Evolutionary conservation across 1,140 invertebrate genomes (phyloP).

Genomic region (Drosophila sechellia): DNA sequence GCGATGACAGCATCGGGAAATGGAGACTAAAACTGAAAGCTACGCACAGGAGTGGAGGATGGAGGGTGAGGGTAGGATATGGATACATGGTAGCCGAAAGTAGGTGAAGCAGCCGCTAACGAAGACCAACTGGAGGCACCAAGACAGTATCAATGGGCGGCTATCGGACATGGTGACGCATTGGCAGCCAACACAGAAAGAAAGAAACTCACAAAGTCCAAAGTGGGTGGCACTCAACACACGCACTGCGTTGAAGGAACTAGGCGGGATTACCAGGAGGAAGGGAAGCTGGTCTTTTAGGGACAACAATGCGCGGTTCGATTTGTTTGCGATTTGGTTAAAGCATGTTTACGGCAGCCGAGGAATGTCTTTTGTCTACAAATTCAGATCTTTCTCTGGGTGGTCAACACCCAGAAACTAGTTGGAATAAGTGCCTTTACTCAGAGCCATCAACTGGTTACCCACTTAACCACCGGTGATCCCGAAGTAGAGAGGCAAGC

Average conservation of each 20-base stretch:
- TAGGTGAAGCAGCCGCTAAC: slow-evolving; percentile 71
- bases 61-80: background rate
- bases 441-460: slow-evolving; percentile 5
- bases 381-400: slow-evolving; percentile 32
- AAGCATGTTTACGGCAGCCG: slow-evolving; percentile 63
- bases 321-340: slow-evolving; percentile 76
- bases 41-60: slow-evolving; percentile 24
- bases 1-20: slow-evolving; percentile 72
- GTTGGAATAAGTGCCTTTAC: background rate
- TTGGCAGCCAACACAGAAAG: slow-evolving; percentile 67
- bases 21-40: slow-evolving; percentile 35
- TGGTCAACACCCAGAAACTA: slow-evolving; percentile 44
- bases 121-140: slow-evolving; percentile 10
- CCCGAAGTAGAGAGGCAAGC: slow-evolving; percentile 32
- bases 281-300: slow-evolving; percentile 44
- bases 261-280: background rate
- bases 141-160: slow-evolving; percentile 64
- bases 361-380: slow-evolving; percentile 32
- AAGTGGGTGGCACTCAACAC: slow-evolving; percentile 57
- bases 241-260: slow-evolving; percentile 41
- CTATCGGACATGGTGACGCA: slow-evolving; percentile 74
- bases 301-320: slow-evolving; percentile 66
- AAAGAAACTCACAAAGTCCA: slow-evolving; percentile 26
- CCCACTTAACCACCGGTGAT: background rate
- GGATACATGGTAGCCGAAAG: slow-evolving; percentile 63